Evolutionary conservation across 1,140 invertebrate genomes (phyloP), one percentile per base, ranked within the genome.

Genomic region (Kradibia gibbosae): DNA sequence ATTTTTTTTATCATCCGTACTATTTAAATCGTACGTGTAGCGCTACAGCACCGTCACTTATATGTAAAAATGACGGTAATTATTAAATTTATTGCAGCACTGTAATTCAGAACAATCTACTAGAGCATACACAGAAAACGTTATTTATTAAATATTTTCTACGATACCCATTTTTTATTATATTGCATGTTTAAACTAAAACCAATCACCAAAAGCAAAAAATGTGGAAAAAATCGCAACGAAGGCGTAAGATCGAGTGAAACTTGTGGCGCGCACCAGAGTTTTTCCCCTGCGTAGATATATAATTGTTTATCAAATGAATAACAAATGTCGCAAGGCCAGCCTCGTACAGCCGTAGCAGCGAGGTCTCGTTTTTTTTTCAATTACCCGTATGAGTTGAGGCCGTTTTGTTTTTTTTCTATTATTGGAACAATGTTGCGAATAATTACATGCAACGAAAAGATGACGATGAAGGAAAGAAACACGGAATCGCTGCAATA

Each of bases 391-490:
- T 71, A 71, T 71, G 39, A 20, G 7, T 8, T 71, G 53, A 79
- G 78, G 36, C 45, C 67, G 65, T 60, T 79, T 79, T 79, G 7
- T n/a, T 36, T 31, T 79, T 79, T 72, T 79, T 72, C 67, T 72
- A 79, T 79, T 72, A 79, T 79, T 48, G 50, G 67, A 79, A 60
- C 67, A 53, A 34, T 57, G 77, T 55, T 78, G 39, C 67, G 50
- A 79, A 79, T 45, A 72, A 79, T 79, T 72, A 60, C 72, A 60
- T 60, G 34, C 17, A 34, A 70, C 22, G 60, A 45, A 28, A 65
- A 78, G n/a, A 78, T 39, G 15, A 67, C 39, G 34, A 67, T 36
- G 5, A 1, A 67, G 0, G 34, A 39, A 36, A 67, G 25, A 17
- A 22, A 67, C 39, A 67, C 15, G 7, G 15, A 20, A 39, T 17